A percentile compares a stretch with the other conserved stretches of the same genome.
Conservation (phyloP, 1,140 invertebrate genomes). For the Caenorhabditis latens region DNA sequence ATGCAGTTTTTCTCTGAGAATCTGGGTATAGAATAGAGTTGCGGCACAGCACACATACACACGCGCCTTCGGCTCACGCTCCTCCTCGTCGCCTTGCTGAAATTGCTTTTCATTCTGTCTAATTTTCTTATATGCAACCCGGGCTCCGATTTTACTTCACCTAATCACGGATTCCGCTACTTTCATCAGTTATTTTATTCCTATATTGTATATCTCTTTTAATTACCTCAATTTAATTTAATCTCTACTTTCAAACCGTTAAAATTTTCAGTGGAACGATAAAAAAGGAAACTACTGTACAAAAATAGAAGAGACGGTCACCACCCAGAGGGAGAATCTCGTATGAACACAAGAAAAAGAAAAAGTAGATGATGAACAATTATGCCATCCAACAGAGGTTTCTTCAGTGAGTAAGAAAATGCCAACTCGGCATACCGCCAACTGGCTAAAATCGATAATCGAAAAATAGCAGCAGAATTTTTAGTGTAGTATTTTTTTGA, state of each 20-base stretch:
- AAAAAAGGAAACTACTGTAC: slow-evolving; percentile 22
- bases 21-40: no score
- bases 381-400: background rate
- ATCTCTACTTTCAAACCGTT: background rate
- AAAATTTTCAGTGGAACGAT: background rate
- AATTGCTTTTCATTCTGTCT: slow-evolving; percentile 11
- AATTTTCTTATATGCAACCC: background rate
- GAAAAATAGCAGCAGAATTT: background rate
- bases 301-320: background rate
- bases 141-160: background rate
- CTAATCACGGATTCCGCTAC: background rate
- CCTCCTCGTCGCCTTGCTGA: slow-evolving; percentile 16
- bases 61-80: background rate
- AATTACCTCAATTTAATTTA: background rate
- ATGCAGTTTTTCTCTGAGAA: no score
- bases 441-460: background rate
- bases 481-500: background rate
- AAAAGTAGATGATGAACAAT: background rate
- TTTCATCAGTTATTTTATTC: no score
- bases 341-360: slow-evolving; percentile 16
- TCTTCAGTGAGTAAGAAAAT: slow-evolving; percentile 13
- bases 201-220: no score
- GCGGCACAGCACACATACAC: background rate
- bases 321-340: slow-evolving; percentile 1
- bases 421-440: background rate